Evolutionary conservation across 2,888 invertebrate species (phyloP), one percentile per base, ranked within the genome.

Genomic region (Lasiommata megera): DNA sequence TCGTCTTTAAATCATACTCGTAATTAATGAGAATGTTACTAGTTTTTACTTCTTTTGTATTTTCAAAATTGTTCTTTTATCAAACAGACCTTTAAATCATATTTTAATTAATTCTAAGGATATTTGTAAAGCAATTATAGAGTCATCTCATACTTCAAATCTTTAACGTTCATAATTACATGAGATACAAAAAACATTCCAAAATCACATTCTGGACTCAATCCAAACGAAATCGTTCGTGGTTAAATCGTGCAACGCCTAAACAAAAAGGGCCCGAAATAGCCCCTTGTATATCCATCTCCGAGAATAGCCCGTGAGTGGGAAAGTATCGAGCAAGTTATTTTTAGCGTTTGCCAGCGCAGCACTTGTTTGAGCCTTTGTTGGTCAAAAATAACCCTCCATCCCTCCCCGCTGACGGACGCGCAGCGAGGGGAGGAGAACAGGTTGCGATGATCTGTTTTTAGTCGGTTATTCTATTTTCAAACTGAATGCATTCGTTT

Each of bases 261-360:
- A 70, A 78, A 79, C 78, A 76, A 75, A 73, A 71, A 62, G 60
- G 70, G 63, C 70, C 76, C 29, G 73, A 76, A 84, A 85, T 86
- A 84, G 73, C 74, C 64, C 74, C 78, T 77, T 78, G 80, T 80
- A 74, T 72, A 80, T 76, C 73, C 72, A 74, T 71, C 73, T 73
- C 79, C 77, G 71, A 77, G 78, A 84, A 83, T 83, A 81, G 73
- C 72, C 62, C 64, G 70, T 67, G 66, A 74, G 73, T 80, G 77
- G 73, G 78, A 81, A 84, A 82, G 80, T 82, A 82, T 81, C 76
- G 77, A 77, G 64, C 75, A 62, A 58, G 71, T 72, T 87, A 87
- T 84, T 78, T 72, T 74, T 81, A 82, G 82, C 65, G 52, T 53
- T 64, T 67, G 68, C 64, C 61, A 59, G 58, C 62, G 53, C 60